These are phyloP conservation scores for Seira musarum DNA, from an alignment of 2,888 invertebrate species.

Conservation along the genomic window DNA sequence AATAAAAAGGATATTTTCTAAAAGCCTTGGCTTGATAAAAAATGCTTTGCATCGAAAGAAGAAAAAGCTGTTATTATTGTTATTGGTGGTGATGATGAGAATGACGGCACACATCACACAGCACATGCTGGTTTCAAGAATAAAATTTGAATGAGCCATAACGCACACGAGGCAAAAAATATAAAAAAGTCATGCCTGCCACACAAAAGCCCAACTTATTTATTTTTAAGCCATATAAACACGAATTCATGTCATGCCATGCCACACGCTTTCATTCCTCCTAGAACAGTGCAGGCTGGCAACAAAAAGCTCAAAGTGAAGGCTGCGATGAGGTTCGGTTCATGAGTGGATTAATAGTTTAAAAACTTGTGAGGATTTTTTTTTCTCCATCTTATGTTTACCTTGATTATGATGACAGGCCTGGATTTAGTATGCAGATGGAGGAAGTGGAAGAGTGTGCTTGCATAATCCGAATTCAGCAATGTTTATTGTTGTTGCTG, in stretches of 20 bases:
- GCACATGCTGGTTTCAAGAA: conserved; percentile 25
- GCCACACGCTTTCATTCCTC: conserved; percentile 8
- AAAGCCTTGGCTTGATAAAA: not conserved
- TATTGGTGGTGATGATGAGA: conserved; percentile 11
- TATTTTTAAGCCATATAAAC: not conserved
- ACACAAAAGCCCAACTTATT: not conserved
- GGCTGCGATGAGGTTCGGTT: conserved; percentile 26
- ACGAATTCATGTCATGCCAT: not conserved
- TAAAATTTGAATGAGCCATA: conserved; percentile 53
- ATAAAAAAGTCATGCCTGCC: conserved; percentile 2
- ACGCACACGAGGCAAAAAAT: conserved; percentile 34
- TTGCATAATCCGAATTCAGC: conserved; percentile 3
- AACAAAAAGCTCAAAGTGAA: conserved; percentile 20
- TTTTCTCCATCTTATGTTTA: conserved; percentile 18
- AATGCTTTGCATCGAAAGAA: conserved; percentile 41
- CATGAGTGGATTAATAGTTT: conserved; percentile 40
- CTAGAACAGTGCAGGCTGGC: conserved; percentile 4
- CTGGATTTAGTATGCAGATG: conserved; percentile 17
- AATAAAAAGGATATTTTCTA: conserved; percentile 6
- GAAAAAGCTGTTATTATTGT: conserved; percentile 12
- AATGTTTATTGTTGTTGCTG: too few relatives aligned
- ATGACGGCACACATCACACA: not conserved
- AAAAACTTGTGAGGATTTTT: conserved; percentile 28
- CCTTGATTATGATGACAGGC: conserved; percentile 45
- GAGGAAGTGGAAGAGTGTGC: conserved; percentile 5